These are phyloP conservation scores for Micromussa lordhowensis DNA, from an alignment of 92 coral and sea anemone species.

Conservation along the genomic window DNA sequence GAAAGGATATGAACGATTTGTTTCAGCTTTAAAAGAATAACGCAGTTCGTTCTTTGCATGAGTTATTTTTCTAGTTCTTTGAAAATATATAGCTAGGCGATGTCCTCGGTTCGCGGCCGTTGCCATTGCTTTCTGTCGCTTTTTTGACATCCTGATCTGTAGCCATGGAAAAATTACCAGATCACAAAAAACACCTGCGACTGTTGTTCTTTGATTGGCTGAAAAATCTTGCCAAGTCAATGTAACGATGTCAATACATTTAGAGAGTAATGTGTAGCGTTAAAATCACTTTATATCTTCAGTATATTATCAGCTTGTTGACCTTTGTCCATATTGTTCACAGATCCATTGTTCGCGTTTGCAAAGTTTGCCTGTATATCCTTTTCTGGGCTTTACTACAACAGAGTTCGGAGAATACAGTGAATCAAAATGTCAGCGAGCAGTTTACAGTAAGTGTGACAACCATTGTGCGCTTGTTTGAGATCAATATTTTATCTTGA, in stretches of 20 bases:
- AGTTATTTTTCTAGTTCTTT: no score
- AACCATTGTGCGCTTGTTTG: neutral
- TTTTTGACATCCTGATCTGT: neutral
- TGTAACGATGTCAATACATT: neutral
- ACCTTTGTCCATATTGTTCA: neutral
- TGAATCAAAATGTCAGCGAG: conserved; percentile 24
- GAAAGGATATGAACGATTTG: no score
- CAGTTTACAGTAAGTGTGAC: conserved; percentile 35
- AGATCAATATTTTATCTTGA: no score
- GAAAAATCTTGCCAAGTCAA: neutral
- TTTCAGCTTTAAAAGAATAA: no score
- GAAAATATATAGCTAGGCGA: no score
- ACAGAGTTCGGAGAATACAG: conserved; percentile 12
- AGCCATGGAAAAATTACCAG: neutral
- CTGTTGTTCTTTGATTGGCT: neutral
- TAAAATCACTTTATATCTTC: neutral
- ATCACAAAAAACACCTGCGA: neutral
- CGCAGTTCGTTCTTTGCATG: no score
- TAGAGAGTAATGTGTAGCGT: neutral
- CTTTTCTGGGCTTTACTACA: conserved; percentile 40
- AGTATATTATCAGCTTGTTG: neutral
- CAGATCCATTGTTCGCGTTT: conserved; percentile 38
- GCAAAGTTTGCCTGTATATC: conserved; percentile 43
- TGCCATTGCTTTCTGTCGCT: no score
- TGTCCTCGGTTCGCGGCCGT: no score